phyloP scores from a whole-genome alignment of 2,113 vertebrate species.

The Furnarius figulus region DNA sequence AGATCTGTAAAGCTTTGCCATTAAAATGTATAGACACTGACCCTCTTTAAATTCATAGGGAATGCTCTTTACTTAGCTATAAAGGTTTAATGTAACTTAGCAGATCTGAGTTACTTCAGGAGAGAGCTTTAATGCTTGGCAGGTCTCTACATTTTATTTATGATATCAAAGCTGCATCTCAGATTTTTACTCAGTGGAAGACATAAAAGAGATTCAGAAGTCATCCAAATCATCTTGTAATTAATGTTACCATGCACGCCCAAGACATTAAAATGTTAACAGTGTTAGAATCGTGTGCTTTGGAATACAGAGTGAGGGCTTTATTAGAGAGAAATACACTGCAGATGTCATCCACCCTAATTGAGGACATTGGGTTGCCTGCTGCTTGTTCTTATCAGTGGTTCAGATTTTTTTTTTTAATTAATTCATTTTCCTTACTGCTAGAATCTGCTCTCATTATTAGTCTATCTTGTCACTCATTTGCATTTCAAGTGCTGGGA shows the following conservation, averaged over 20 bases:
- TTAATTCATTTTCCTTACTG: constrained; percentile 95
- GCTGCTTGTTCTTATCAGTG: constrained; percentile 94
- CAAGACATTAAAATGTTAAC: constrained; percentile 99
- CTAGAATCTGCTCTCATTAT: constrained; percentile 99
- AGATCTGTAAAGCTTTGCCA: constrained; percentile 41
- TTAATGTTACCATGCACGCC: constrained; percentile 97
- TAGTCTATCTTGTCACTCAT: constrained; percentile 94
- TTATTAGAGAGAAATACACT: constrained; percentile 95
- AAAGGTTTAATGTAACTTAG: constrained; percentile 88
- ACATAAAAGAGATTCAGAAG: constrained; percentile 97
- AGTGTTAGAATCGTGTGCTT: constrained; percentile 97
- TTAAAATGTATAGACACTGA: constrained; percentile 63
- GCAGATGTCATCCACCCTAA: constrained; percentile 98
- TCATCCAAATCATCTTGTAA: constrained; percentile 97
- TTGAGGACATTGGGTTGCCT: constrained; percentile 99
- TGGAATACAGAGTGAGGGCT: constrained; percentile 99
- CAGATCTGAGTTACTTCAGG: constrained; percentile 81
- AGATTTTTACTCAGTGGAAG: constrained; percentile 93
- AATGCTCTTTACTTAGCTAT: constrained; percentile 81
- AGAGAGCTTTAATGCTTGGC: constrained; percentile 85
- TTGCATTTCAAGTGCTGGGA: constrained; percentile 99
- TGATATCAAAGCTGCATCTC: constrained; percentile 92
- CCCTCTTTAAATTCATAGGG: constrained; percentile 83
- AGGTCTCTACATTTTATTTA: constrained; percentile 95
- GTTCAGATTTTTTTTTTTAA: constrained; percentile 91